These are phyloP conservation scores for Grammomys surdaster DNA, from an alignment of 2,113 vertebrate species.

Conservation along the genomic window DNA sequence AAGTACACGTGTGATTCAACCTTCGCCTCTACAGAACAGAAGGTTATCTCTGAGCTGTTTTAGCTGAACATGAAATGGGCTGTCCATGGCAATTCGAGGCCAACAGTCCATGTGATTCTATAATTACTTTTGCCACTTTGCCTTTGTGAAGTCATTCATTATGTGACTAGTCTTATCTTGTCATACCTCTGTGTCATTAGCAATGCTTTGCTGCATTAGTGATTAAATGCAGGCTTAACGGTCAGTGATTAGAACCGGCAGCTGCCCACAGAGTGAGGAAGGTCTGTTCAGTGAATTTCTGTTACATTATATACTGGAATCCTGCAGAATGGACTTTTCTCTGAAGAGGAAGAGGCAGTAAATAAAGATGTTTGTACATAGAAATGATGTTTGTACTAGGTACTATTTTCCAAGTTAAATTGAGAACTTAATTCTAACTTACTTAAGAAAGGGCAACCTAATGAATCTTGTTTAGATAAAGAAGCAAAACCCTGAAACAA, in stretches of 20 bases:
- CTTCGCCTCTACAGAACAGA: slow-evolving; percentile 63
- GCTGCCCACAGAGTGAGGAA: slow-evolving; percentile 79
- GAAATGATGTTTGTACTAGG: too few relatives aligned
- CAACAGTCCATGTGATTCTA: slow-evolving; percentile 76
- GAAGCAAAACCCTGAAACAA: neutral
- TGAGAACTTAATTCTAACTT: neutral
- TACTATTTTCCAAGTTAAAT: slow-evolving; percentile 50
- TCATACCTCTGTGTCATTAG: slow-evolving; percentile 86
- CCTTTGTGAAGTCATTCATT: slow-evolving; percentile 85
- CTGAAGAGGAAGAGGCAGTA: neutral
- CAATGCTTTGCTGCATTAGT: slow-evolving; percentile 85
- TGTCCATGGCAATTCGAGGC: slow-evolving; percentile 81
- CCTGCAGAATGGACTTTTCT: neutral
- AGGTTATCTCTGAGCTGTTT: slow-evolving; percentile 88
- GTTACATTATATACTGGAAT: slow-evolving; percentile 56
- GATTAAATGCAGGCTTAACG: slow-evolving; percentile 82
- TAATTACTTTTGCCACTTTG: slow-evolving; percentile 87
- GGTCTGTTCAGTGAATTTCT: slow-evolving; percentile 78
- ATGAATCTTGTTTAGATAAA: slow-evolving; percentile 23
- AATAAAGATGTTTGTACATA: neutral
- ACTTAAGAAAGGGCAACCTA: neutral
- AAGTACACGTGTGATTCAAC: slow-evolving; percentile 56
- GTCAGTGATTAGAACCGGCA: slow-evolving; percentile 83
- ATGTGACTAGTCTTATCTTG: slow-evolving; percentile 88
- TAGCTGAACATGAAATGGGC: slow-evolving; percentile 78